Percentiles rank a stretch among this genome's conserved stretches.
These are phyloP conservation scores for Xylota segnis DNA, from an alignment of 2,888 invertebrate species.

Conservation along the genomic window DNA sequence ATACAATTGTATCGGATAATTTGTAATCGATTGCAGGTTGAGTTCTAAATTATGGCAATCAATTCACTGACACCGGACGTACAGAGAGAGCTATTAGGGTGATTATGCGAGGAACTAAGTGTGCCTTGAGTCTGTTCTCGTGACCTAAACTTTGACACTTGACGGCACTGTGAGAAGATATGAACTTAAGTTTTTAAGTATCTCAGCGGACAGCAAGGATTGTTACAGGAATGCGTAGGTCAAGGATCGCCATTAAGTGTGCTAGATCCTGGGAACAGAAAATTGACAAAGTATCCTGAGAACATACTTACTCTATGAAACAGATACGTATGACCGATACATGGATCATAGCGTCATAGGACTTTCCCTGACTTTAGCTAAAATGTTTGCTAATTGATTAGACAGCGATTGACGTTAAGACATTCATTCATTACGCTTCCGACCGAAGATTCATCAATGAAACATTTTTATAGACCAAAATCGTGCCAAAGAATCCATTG, in stretches of 20 bases:
- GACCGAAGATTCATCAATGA: conserved; percentile 16
- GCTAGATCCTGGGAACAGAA: conserved; percentile 47
- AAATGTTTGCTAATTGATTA: not conserved
- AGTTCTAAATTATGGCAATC: conserved; percentile 73
- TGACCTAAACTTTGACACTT: conserved; percentile 68
- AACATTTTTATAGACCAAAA: conserved; percentile 25
- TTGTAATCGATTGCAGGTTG: conserved; percentile 71
- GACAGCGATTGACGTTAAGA: not conserved
- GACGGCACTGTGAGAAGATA: conserved; percentile 25
- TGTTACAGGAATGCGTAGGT: conserved; percentile 40
- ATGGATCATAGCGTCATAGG: not conserved
- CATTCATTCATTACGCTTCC: conserved; percentile 31
- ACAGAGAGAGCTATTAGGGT: conserved; percentile 43
- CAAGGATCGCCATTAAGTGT: conserved; percentile 56
- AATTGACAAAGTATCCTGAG: conserved; percentile 3
- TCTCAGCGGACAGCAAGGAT: conserved; percentile 17
- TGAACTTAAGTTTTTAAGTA: conserved; percentile 7
- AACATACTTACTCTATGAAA: not conserved
- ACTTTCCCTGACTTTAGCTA: not conserved
- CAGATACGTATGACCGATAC: not conserved
- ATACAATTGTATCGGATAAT: conserved; percentile 56
- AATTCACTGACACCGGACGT: conserved; percentile 74
- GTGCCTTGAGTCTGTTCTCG: conserved; percentile 39
- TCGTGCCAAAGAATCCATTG: conserved; percentile 23
- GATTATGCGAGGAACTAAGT: conserved; percentile 47